These are phyloP conservation scores for Hirundo rustica DNA, from an alignment of 2,797 vertebrate genomes.

Conservation along the genomic window DNA sequence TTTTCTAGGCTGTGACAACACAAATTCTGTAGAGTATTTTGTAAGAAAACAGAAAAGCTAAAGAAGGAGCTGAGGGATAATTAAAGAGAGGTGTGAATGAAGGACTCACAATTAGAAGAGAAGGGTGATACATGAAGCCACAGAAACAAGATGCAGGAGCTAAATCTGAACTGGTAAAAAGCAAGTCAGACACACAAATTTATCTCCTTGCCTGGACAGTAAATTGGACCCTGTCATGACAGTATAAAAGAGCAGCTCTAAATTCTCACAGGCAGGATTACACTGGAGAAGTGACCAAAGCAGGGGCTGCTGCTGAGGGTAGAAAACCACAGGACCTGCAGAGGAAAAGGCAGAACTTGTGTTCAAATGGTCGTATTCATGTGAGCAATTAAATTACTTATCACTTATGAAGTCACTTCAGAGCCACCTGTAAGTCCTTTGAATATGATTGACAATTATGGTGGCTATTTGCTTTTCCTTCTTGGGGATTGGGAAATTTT, in stretches of 20 bases:
- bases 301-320: not conserved
- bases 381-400: not conserved
- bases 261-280: not conserved
- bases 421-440: not conserved
- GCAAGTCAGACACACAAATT: not conserved
- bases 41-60: not conserved
- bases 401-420: not conserved
- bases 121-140: not conserved
- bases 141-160: not conserved
- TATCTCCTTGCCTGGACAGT: not conserved
- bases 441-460: not conserved
- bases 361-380: rapidly evolving
- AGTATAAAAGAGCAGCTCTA: not conserved
- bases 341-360: not conserved
- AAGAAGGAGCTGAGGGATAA: not conserved
- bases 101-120: not conserved
- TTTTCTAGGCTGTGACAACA: not conserved
- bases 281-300: not conserved
- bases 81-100: not conserved
- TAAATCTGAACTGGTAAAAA: not conserved
- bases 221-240: not conserved
- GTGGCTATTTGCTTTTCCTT: conserved; percentile 29
- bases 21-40: not conserved
- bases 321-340: not conserved
- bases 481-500: not conserved